phyloP scores from a whole-genome alignment of 2,797 vertebrate species.

The Hozukius guyotensis region DNA sequence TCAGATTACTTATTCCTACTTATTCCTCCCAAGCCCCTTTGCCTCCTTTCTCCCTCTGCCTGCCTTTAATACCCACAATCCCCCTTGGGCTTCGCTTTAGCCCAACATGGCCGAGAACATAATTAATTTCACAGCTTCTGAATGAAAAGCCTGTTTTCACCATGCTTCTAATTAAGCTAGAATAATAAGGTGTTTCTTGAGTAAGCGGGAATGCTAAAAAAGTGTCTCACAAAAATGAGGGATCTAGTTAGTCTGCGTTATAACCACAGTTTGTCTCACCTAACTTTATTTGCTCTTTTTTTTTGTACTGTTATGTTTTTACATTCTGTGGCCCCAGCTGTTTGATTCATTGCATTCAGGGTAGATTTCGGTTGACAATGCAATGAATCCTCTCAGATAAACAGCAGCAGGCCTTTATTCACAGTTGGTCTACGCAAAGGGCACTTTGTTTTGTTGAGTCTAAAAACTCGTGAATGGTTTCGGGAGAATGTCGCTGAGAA shows the following conservation, averaged over 20 bases:
- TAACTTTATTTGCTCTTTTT: constrained; percentile 13
- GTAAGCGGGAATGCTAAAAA: constrained; percentile 34
- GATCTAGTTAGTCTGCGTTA: constrained; percentile 2
- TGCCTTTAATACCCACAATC: constrained; percentile 76
- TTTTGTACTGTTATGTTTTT: constrained; percentile 1
- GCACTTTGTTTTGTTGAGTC: background rate
- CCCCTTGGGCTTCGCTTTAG: constrained; percentile 71
- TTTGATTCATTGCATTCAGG: background rate
- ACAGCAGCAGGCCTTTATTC: background rate
- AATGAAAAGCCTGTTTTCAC: constrained; percentile 76
- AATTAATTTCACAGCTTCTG: constrained; percentile 79
- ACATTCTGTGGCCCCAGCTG: background rate
- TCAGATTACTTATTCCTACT: constrained; percentile 64
- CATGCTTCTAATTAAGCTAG: constrained; percentile 73
- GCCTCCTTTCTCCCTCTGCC: constrained; percentile 28
- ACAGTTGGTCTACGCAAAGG: background rate
- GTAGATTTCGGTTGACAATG: background rate
- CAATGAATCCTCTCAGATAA: constrained; percentile 3
- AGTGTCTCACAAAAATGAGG: constrained; percentile 36
- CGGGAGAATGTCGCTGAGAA: background rate
- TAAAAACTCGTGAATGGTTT: background rate
- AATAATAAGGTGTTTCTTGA: constrained; percentile 70
- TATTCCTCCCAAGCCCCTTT: constrained; percentile 53
- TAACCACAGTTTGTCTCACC: constrained; percentile 20
- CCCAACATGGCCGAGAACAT: constrained; percentile 72